Base-by-base conservation (phyloP, 2,797 vertebrate species). In the Sebastes dallii region DNA sequence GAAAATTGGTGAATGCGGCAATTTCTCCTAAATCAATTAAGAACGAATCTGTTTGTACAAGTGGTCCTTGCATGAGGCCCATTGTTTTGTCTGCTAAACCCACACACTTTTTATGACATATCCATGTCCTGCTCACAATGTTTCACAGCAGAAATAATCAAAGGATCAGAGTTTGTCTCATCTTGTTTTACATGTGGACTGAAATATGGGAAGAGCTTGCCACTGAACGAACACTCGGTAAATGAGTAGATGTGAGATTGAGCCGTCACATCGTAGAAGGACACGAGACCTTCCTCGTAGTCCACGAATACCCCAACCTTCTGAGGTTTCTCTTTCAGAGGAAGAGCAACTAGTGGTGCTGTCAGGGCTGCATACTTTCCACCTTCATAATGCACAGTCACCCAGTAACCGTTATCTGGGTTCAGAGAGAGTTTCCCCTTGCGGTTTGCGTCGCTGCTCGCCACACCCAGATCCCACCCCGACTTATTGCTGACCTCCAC, bases 221-320 rank as follows among this genome's bases (percentile, higher is more conserved):
- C 80, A 5, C 0, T 30, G 50, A 94, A 92, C 1, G 14, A 68
- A 62, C 89, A 90, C 3, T 42, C 29, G 0, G 76, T 86, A 39
- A 92, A 93, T 0, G 92, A 86, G 83, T 90, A 88, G 34, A 93
- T 91, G 55, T 89, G 91, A 46, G 75, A 70, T 13, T 62, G 24
- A n/a, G 84, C 55, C 1, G 18, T 65, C 20, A 85, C 61, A 14
- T 94, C 29, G 5, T 93, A 93, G 42, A 94, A 93, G 22, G 93
- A 94, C 62, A 93, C 75, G 0, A 91, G 62, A 6, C 86, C 85
- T 66, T 87, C 86, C 25, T 89, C 75, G 1, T 83, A 85, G 60
- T 92, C 91, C 71, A 93, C 82, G 55, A 92, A 91, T 78, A 94
- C 85, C 3, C 92, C 91, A 0, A 93, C 89, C 13, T 50, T 92